Evolutionary conservation across 30 jellyfish, hydroid and myxozoan species (phyloP).

Genomic region (Cassiopea xamachana): DNA sequence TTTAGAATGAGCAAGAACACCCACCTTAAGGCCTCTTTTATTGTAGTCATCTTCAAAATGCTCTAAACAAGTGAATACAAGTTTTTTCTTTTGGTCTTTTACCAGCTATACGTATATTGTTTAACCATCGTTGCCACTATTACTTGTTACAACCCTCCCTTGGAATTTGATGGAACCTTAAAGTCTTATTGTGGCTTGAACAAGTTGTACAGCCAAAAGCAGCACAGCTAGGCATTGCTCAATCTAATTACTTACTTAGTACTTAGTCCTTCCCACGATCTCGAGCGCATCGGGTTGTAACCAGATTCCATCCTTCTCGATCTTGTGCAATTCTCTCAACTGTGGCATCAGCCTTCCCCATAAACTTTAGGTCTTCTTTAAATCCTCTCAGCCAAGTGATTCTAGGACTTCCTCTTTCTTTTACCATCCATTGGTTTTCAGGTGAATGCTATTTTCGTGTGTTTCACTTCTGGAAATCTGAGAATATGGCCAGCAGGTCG

Average conservation of each 20-base stretch:
- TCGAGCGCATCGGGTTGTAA: conserved; percentile 15
- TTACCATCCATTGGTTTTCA: neutral
- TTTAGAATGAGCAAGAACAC: too few species aligned
- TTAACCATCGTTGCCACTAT: too few species aligned
- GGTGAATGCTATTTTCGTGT: neutral
- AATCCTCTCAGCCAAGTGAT: conserved; percentile 3
- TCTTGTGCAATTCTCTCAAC: neutral
- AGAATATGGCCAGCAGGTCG: conserved; percentile 10
- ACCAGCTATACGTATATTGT: too few species aligned
- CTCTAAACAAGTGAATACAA: too few species aligned
- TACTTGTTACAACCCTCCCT: too few species aligned
- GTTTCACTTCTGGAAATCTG: neutral
- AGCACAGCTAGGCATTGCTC: too few species aligned
- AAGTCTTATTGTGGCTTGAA: too few species aligned
- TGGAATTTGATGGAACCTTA: too few species aligned
- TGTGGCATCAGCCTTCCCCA: neutral
- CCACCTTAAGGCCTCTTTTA: too few species aligned
- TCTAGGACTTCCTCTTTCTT: conserved; percentile 16
- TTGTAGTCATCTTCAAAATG: too few species aligned
- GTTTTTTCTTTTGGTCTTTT: too few species aligned
- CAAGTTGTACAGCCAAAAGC: too few species aligned
- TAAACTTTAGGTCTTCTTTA: neutral
- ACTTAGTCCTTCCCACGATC: conserved; percentile 18
- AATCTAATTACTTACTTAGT: conserved; percentile 14
- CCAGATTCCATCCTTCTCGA: conserved; percentile 14